phyloP scores from a whole-genome alignment of 1,140 invertebrate species.

The Spodoptera frugiperda region DNA sequence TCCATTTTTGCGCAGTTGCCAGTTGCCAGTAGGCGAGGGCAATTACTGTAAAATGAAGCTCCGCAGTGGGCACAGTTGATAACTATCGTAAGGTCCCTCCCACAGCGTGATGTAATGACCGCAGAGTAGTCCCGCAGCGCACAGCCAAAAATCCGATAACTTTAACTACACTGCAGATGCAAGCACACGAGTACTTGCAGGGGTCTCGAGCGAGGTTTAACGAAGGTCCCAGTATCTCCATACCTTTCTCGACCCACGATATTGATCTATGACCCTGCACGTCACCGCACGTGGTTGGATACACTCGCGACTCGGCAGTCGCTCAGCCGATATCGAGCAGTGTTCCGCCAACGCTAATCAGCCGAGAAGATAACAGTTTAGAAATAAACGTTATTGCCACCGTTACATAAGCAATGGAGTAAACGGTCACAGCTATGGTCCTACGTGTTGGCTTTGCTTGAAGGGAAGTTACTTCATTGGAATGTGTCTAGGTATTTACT shows the following conservation, averaged over 20 bases:
- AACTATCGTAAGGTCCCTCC: constrained; percentile 11
- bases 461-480: not conserved
- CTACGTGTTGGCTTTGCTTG: not conserved
- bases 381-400: constrained; percentile 18
- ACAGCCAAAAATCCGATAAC: constrained; percentile 7
- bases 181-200: too few species aligned
- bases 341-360: constrained; percentile 26
- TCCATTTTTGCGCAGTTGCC: not conserved
- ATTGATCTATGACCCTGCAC: constrained; percentile 37
- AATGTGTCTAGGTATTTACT: not conserved
- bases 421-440: not conserved
- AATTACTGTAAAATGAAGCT: constrained; percentile 14
- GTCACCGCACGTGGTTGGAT: constrained; percentile 12
- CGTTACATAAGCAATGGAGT: not conserved
- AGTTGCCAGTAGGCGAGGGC: not conserved
- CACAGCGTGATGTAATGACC: constrained; percentile 21
- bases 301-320: not conserved
- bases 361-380: constrained; percentile 22
- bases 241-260: not conserved
- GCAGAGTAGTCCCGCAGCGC: constrained; percentile 10
- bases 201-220: too few species aligned
- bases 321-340: constrained; percentile 3
- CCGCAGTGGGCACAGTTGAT: constrained; percentile 17
- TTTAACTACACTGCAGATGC: not conserved
- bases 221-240: not conserved